Evolutionary conservation across 2,797 vertebrate genomes (phyloP), one percentile per base, ranked within the genome.

Genomic region (Arrhamphus sclerolepis): DNA sequence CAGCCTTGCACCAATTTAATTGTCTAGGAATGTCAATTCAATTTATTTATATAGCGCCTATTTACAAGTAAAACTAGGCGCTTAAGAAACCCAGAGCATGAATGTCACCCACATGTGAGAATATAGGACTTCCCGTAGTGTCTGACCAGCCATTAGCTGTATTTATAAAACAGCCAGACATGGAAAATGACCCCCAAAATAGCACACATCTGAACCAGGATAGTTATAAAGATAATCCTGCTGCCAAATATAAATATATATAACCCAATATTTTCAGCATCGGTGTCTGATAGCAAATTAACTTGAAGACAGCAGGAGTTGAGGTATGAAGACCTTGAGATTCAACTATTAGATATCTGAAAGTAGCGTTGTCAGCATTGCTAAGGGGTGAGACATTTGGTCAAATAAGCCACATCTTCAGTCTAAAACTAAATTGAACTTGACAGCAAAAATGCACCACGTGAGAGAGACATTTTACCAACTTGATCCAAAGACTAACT

Each of bases 241-340:
- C 6, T 0, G 50, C 62, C 83, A 87, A 71, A 81, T 72, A 72
- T 82, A 82, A 66, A 34, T 84, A 87, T 72, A 81, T 72, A 72
- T 82, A 82, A 66, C 39, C 1, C 0, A 4, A 56, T 66, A 28
- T 56, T 74, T 71, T 68, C 34, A 75, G 55, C 29, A 10, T 60
- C 38, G 21, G 77, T 55, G 47, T 75, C 65, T 43, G 64, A 56
- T 68, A 21, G 57, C 65, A 67, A 56, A 61, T 55, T 50, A 31
- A 72, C 70, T 52, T 46, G 21, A 9, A 24, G 43, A 17, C 18
- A 22, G 31, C 20, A 26, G 21, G 40, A 17, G 63, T 42, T 39
- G 42, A 24, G 3, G 24, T 1, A 43, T 1, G 39, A 49, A 17
- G 44, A 38, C 26, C 44, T 34, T 28, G 7, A 24, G 42, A 42